Conservation (phyloP, 2,888 invertebrate species). For the Hydropsyche betteni region DNA sequence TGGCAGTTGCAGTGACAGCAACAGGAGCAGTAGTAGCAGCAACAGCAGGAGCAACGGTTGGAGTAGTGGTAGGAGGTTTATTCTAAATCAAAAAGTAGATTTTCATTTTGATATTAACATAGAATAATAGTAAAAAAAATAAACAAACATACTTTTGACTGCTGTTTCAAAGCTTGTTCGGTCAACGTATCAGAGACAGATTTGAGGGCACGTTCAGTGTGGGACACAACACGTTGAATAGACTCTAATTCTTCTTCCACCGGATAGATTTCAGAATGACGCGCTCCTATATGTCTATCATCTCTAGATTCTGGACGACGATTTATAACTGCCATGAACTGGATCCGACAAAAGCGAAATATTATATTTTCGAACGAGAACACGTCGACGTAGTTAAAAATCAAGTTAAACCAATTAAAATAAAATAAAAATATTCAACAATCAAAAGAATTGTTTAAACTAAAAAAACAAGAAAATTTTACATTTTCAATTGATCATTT, state of each 20-base stretch:
- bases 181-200: slow-evolving; percentile 90
- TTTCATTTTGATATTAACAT: no score
- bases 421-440: no score
- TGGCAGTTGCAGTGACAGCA: slow-evolving; percentile 54
- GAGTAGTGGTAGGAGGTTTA: slow-evolving; percentile 12
- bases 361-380: no score
- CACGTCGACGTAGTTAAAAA: neutral
- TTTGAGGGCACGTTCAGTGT: slow-evolving; percentile 94
- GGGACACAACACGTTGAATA: slow-evolving; percentile 91
- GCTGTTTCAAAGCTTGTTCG: slow-evolving; percentile 61
- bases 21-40: neutral
- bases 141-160: slow-evolving; percentile 55
- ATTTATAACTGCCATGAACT: slow-evolving; percentile 68
- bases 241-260: slow-evolving; percentile 87
- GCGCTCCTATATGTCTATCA: slow-evolving; percentile 93
- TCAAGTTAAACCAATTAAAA: neutral
- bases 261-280: slow-evolving; percentile 94
- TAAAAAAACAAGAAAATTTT: no score
- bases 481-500: no score
- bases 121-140: no score
- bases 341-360: slow-evolving; percentile 53
- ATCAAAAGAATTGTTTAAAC: no score
- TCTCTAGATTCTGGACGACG: slow-evolving; percentile 92
- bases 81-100: neutral
- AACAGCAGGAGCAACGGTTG: neutral